These are phyloP conservation scores for Okapia johnstoni DNA, from an alignment of 2,113 vertebrate genomes.

Conservation along the genomic window DNA sequence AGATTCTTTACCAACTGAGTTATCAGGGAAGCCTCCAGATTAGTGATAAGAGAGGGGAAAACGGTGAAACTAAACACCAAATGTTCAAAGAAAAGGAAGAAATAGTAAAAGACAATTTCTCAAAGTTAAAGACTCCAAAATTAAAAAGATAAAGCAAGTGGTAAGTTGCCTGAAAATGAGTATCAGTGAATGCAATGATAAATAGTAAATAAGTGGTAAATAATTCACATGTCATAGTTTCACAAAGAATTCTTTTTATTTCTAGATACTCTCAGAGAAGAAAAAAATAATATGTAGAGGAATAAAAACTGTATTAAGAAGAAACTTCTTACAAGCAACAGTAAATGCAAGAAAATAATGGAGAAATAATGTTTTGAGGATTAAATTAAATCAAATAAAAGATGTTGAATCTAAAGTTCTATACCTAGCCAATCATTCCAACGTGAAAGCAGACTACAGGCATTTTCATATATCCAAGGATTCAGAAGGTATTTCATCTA, in stretches of 20 bases:
- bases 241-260: not conserved
- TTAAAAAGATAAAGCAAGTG: not conserved
- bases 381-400: not conserved
- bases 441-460: not conserved
- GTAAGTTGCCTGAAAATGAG: not conserved
- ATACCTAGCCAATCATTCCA: not conserved
- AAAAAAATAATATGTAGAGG: not conserved
- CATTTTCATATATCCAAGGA: not conserved
- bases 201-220: not conserved
- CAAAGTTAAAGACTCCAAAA: not conserved
- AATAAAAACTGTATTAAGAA: slow-evolving; percentile 25
- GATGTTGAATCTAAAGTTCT: not conserved
- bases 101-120: not conserved
- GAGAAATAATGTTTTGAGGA: not conserved
- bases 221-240: not conserved
- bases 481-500: not conserved
- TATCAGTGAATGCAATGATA: not conserved
- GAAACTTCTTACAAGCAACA: not conserved
- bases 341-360: not conserved
- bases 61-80: not conserved
- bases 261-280: not conserved
- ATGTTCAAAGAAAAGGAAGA: not conserved
- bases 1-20: not conserved
- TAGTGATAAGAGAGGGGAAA: not conserved
- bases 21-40: not conserved